Percentiles rank a stretch among this genome's conserved stretches.
Evolutionary conservation across 1,140 invertebrate genomes (phyloP).

Genomic region (Oncopodura yosiiana): DNA sequence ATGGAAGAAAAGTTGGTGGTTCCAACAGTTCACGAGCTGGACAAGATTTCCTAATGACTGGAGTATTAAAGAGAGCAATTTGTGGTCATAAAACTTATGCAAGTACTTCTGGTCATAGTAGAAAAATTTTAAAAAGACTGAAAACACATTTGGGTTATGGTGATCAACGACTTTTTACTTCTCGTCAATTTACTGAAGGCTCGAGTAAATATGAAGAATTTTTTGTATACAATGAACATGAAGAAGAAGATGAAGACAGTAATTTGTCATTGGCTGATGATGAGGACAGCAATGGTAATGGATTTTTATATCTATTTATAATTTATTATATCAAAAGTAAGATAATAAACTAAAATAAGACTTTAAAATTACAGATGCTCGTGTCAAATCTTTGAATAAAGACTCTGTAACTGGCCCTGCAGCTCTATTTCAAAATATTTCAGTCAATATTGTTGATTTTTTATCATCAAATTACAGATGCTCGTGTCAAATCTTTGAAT

Average conservation of each 20-base stretch:
- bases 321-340: too few species aligned
- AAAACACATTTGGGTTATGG: conserved; percentile 25
- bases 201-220: conserved; percentile 81
- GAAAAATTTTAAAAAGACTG: conserved; percentile 22
- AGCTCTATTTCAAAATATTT: conserved; percentile 57
- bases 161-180: conserved; percentile 31
- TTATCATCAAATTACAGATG: too few species aligned
- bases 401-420: background rate
- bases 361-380: too few species aligned
- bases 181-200: conserved; percentile 32
- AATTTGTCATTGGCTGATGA: background rate
- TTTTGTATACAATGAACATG: conserved; percentile 73
- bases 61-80: conserved; percentile 27
- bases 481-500: too few species aligned
- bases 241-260: conserved; percentile 60
- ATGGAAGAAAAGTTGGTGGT: conserved; percentile 7
- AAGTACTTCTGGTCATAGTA: conserved; percentile 15
- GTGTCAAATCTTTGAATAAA: too few species aligned
- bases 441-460: conserved; percentile 77
- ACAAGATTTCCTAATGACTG: conserved; percentile 30
- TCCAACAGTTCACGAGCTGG: conserved; percentile 9
- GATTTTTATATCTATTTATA: too few species aligned
- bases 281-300: background rate
- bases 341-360: too few species aligned
- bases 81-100: conserved; percentile 14